Evolutionary conservation across 2,113 vertebrate species (phyloP).

Genomic region (Dasypus novemcinctus): DNA sequence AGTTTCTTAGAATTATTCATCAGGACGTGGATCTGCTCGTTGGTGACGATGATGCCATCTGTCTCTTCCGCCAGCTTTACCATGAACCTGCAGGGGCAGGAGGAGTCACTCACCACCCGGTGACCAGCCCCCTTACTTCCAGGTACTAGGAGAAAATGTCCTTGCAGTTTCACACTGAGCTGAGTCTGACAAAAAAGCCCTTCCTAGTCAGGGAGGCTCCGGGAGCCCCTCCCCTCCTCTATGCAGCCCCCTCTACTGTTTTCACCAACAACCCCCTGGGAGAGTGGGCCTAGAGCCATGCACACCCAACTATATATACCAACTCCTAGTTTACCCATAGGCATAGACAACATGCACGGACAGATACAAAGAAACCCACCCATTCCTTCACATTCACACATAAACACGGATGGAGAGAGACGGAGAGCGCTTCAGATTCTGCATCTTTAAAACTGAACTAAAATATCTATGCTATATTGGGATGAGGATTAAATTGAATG

Average conservation of each 20-base stretch:
- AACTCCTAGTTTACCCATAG: background rate
- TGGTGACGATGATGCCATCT: constrained; percentile 91
- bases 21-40: constrained; percentile 91
- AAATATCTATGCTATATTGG: background rate
- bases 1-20: constrained; percentile 85
- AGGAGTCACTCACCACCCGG: too few relatives aligned
- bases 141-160: background rate
- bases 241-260: background rate
- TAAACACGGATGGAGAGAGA: background rate
- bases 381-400: background rate
- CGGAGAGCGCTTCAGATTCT: background rate
- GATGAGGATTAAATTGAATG: background rate
- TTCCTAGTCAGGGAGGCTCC: background rate
- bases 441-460: background rate
- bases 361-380: background rate
- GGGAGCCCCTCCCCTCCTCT: background rate
- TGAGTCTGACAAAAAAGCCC: background rate
- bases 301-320: background rate
- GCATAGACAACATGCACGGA: background rate
- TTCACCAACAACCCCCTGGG: background rate
- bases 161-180: background rate
- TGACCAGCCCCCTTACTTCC: background rate
- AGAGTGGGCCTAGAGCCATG: background rate
- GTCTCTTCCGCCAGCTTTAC: constrained; percentile 88
- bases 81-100: constrained; percentile 85